A percentile compares a stretch with the other conserved stretches of the same genome.
These are phyloP conservation scores for Cheilosia scutellata DNA, from an alignment of 2,888 invertebrate species.

Conservation along the genomic window DNA sequence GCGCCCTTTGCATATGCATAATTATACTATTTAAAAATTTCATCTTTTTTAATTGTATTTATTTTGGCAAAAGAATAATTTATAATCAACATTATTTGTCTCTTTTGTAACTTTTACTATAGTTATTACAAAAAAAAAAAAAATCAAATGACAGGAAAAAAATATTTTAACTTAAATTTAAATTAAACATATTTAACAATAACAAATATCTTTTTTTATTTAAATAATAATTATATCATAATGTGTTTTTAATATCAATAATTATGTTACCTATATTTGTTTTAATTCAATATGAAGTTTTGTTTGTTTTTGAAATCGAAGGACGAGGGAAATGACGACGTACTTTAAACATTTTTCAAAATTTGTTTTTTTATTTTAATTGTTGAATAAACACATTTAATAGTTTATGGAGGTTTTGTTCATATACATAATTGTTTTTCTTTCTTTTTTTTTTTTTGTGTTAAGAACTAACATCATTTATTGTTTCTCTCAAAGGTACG, in stretches of 20 bases:
- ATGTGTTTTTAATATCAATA: slow-evolving; percentile 58
- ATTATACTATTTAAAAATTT: background rate
- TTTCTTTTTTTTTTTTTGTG: slow-evolving; percentile 47
- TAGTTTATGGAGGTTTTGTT: slow-evolving; percentile 45
- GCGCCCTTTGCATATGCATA: background rate
- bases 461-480: slow-evolving; percentile 65
- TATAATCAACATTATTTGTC: slow-evolving; percentile 71
- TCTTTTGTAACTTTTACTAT: slow-evolving; percentile 46
- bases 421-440: slow-evolving; percentile 33
- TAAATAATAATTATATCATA: slow-evolving; percentile 33
- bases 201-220: slow-evolving; percentile 54
- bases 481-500: slow-evolving; percentile 74
- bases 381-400: slow-evolving; percentile 58
- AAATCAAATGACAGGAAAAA: slow-evolving; percentile 27
- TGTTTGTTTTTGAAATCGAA: slow-evolving; percentile 59
- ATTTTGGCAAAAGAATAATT: slow-evolving; percentile 69
- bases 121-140: slow-evolving; percentile 45
- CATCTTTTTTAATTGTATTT: slow-evolving; percentile 44
- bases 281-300: slow-evolving; percentile 69
- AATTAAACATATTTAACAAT: slow-evolving; percentile 70
- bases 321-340: slow-evolving; percentile 53
- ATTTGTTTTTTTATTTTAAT: slow-evolving; percentile 42
- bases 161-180: slow-evolving; percentile 47
- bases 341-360: slow-evolving; percentile 52
- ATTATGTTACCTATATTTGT: slow-evolving; percentile 66